Evolutionary conservation across 2,797 vertebrate species (phyloP), one percentile per base, ranked within the genome.

Genomic region (Clarias laeviceps): DNA sequence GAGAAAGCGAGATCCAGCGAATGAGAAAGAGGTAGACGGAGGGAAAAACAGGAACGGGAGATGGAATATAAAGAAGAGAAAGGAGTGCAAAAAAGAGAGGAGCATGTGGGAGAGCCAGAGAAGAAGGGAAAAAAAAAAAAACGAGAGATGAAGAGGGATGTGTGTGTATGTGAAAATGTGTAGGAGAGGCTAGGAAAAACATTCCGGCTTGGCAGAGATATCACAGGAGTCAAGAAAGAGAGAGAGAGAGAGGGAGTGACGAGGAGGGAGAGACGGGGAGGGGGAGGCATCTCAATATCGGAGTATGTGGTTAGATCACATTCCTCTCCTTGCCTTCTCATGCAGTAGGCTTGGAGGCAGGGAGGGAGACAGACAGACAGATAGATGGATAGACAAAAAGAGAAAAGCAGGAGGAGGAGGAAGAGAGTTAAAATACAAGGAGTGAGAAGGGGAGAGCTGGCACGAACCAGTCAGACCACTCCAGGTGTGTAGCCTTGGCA

Each of bases 111-210:
- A 80, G 59, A n/a, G 24, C 45, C 7, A 83, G 37, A 84, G 82
- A 65, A 64, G 17, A 40, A 79, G 81, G 3, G 34, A 34, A 65
- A 34, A 24, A 15, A 64, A 45, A 56, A 40, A 22, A 12, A 34
- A 56, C 34, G 57, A 34, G n/a, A 45, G 82, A 50, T 79, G 89
- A 88, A 88, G 93, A 93, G 93, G 91, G 92, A 91, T 93, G 90
- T 82, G 85, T 65, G 85, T 79, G 81, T 91, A 93, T 93, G 94
- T 91, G 95, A 95, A 96, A 95, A 91, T 93, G 95, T 93, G 95
- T 96, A 96, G 97, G 96, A 97, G 96, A 96, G 94, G 95, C 94
- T 95, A 90, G 93, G 94, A 95, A 95, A 95, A 96, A 95, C 94
- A 92, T 86, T 83, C 94, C 87, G 88, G 92, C 93, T 89, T 93